Conservation (phyloP, 2,888 invertebrate genomes). For the Drosophila algonquin region DNA sequence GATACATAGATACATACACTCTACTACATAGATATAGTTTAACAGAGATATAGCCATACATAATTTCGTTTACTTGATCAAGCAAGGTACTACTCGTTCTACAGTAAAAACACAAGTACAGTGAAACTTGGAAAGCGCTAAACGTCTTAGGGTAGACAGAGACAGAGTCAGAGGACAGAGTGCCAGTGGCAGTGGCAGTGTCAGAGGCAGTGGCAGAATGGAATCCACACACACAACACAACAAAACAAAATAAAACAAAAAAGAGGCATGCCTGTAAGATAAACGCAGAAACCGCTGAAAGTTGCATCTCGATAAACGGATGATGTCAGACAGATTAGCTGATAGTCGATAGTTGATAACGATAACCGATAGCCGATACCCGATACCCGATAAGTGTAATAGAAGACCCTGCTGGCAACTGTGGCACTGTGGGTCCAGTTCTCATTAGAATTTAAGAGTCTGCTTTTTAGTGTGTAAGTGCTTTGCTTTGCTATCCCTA, state of each 20-base stretch:
- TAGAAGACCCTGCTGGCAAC: slow-evolving; percentile 19
- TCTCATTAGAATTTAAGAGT: slow-evolving; percentile 51
- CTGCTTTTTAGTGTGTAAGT: slow-evolving; percentile 63
- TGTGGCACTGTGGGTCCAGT: slow-evolving; percentile 22
- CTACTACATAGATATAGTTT: slow-evolving; percentile 63
- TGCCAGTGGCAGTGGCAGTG: slow-evolving; percentile 13
- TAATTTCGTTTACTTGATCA: slow-evolving; percentile 44
- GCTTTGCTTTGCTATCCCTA: slow-evolving; percentile 26
- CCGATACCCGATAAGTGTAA: slow-evolving; percentile 31
- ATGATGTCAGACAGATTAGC: slow-evolving; percentile 25
- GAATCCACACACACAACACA: too few relatives aligned
- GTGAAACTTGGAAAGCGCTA: slow-evolving; percentile 76
- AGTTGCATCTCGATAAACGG: slow-evolving; percentile 32
- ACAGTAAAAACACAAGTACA: slow-evolving; percentile 59
- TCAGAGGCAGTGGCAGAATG: slow-evolving; percentile 18
- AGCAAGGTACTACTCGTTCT: too few relatives aligned
- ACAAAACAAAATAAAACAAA: background rate
- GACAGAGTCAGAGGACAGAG: slow-evolving; percentile 14
- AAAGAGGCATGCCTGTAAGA: slow-evolving; percentile 68
- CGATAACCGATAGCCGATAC: slow-evolving; percentile 9
- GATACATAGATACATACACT: slow-evolving; percentile 42
- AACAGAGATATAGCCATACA: slow-evolving; percentile 56
- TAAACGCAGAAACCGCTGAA: slow-evolving; percentile 49
- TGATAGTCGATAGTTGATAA: slow-evolving; percentile 30
- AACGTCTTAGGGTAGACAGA: slow-evolving; percentile 68